phyloP scores from a whole-genome alignment of 37 sponge, comb jelly and placozoan species.

The Trichoplax adhaerens region DNA sequence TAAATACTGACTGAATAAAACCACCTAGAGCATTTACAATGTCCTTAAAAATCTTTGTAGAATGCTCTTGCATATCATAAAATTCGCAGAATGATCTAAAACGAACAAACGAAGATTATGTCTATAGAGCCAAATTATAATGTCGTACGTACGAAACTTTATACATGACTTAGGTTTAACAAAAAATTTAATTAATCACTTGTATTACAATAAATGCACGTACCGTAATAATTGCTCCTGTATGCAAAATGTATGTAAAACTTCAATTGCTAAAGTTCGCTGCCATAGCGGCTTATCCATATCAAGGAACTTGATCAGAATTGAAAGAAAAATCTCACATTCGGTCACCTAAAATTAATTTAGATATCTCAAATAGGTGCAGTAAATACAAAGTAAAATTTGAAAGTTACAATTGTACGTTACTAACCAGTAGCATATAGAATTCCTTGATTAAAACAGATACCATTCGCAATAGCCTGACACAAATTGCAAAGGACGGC shows the following conservation, averaged over 20 bases:
- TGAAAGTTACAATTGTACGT: not conserved
- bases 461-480: constrained; percentile 65
- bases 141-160: too few species aligned
- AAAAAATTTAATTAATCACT: too few species aligned
- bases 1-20: constrained; percentile 66
- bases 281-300: constrained; percentile 84
- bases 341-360: constrained; percentile 49
- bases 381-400: not conserved
- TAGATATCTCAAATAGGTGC: not conserved
- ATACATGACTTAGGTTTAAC: too few species aligned
- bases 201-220: too few species aligned
- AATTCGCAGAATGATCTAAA: constrained; percentile 32
- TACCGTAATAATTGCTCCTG: constrained; percentile 24
- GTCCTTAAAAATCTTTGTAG: constrained; percentile 68
- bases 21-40: constrained; percentile 59
- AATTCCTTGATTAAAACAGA: constrained; percentile 54
- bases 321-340: constrained; percentile 90
- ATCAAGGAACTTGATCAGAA: constrained; percentile 86
- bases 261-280: constrained; percentile 78
- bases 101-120: too few species aligned
- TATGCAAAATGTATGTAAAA: constrained; percentile 46
- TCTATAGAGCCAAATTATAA: too few species aligned
- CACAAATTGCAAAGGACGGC: constrained; percentile 55
- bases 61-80: constrained; percentile 91
- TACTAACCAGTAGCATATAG: constrained; percentile 43